Percentiles rank a stretch among this genome's conserved stretches.
phyloP scores from a whole-genome alignment of 1,140 invertebrate genomes.

The Frieseomelitta varia region DNA sequence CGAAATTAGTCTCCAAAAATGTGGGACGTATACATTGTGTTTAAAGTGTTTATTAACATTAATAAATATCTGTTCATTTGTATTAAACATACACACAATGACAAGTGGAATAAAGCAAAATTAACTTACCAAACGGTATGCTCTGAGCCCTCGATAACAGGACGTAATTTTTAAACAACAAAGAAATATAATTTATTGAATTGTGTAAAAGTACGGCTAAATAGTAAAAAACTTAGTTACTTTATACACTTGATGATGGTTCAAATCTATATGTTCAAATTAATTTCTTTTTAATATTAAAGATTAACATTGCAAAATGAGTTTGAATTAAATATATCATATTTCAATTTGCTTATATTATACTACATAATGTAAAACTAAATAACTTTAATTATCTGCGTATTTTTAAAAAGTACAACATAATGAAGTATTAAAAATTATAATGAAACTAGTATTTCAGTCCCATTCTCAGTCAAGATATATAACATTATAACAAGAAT shows the following conservation, averaged over 20 bases:
- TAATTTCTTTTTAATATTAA: background rate
- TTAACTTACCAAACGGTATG: slow-evolving; percentile 76
- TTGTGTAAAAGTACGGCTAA: slow-evolving; percentile 46
- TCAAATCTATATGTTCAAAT: background rate
- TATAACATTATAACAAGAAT: slow-evolving; percentile 55
- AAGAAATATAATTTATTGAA: slow-evolving; percentile 74
- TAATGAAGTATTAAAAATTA: slow-evolving; percentile 16
- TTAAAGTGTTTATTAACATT: slow-evolving; percentile 57
- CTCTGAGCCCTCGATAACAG: slow-evolving; percentile 77
- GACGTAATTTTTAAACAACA: slow-evolving; percentile 77
- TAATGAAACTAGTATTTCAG: slow-evolving; percentile 36
- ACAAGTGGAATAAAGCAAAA: slow-evolving; percentile 71
- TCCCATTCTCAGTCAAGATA: slow-evolving; percentile 38
- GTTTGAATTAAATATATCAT: slow-evolving; percentile 5
- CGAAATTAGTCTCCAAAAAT: slow-evolving; percentile 56
- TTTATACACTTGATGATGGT: slow-evolving; percentile 8
- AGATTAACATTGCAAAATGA: slow-evolving; percentile 8
- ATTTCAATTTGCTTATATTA: background rate
- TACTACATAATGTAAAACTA: slow-evolving; percentile 21
- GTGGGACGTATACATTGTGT: slow-evolving; percentile 35
- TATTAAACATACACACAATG: slow-evolving; percentile 63
- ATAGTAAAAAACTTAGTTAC: slow-evolving; percentile 46
- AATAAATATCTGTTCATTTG: slow-evolving; percentile 47
- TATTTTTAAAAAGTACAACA: background rate
- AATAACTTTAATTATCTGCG: slow-evolving; percentile 12